Base-by-base conservation (phyloP, 2,797 vertebrate genomes). In the Acridotheres tristis region DNA sequence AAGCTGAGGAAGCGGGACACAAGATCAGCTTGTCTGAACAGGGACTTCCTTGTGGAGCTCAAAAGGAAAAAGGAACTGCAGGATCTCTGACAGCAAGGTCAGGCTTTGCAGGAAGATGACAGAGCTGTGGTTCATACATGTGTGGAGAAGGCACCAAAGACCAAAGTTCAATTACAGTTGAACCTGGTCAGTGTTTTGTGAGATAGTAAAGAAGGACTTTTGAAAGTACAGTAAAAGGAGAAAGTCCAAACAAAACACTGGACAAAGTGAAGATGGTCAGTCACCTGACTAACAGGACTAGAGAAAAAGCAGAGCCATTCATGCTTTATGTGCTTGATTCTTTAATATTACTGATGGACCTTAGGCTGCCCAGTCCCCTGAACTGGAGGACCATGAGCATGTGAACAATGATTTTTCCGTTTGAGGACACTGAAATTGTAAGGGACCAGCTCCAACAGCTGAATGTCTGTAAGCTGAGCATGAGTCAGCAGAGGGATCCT, bases 1-100 rank as follows among this genome's bases (percentile, higher is more conserved):
- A 69, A 69, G 51, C 29, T n/a, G 53, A 80, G 36, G 16, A 34
- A 45, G 48, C 0, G 0, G 22, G 32, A 29, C 26, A 13, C 42
- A 58, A 45, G 26, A 40, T 15, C 38, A 85, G 50, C 16, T 54
- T 54, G 58, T 53, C 80, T 54, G 38, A 73, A 63, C 32, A 71
- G 38, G 11, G 43, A 48, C 12, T 20, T 55, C 36, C 32, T 25
- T 54, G 55, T 23, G 32, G 18, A 57, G 43, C 50, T 63, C 26
- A 34, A 27, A 51, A 63, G 50, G 34, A 42, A 50, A 71, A 78
- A 43, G 32, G 26, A 78, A 36, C 42, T 55, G 26, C 26, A 50
- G 25, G 57, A 36, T 43, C 14, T 55, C 84, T 22, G 30, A 30
- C 42, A 76, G n/a, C 47, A 71, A 67, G 22, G 36, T 57, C 66